Conservation (phyloP, 1,140 invertebrate genomes). For the Anoplophora glabripennis region DNA sequence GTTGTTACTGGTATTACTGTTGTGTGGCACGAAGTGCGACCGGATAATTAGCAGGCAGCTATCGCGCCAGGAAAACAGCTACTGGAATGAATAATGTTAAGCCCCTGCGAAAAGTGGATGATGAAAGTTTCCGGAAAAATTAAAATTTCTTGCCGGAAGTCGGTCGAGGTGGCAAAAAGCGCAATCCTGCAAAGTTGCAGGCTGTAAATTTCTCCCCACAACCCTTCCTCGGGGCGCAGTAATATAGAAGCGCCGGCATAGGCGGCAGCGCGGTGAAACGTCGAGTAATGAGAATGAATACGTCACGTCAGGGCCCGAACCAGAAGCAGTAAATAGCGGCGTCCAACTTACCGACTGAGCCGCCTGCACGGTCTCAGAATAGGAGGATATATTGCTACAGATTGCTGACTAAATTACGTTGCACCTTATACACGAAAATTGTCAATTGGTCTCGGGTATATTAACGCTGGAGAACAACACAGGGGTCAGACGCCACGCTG, state of each 20-base stretch:
- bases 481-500: neutral
- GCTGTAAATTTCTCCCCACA: slow-evolving; percentile 21
- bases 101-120: slow-evolving; percentile 14
- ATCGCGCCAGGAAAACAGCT: neutral
- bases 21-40: neutral
- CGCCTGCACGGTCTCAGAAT: slow-evolving; percentile 26
- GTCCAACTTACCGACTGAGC: slow-evolving; percentile 29
- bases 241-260: slow-evolving; percentile 29
- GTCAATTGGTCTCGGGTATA: neutral
- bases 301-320: slow-evolving; percentile 44
- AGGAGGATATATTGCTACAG: slow-evolving; percentile 40
- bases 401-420: slow-evolving; percentile 40
- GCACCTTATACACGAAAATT: slow-evolving; percentile 22
- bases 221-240: slow-evolving; percentile 36
- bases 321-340: slow-evolving; percentile 41
- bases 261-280: slow-evolving; percentile 40
- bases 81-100: slow-evolving; percentile 13
- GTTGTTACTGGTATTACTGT: too few relatives aligned
- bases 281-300: slow-evolving; percentile 48
- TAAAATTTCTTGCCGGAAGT: slow-evolving; percentile 16
- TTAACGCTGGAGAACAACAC: neutral
- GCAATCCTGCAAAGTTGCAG: slow-evolving; percentile 14
- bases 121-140: slow-evolving; percentile 18
- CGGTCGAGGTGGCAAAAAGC: slow-evolving; percentile 6
- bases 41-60: slow-evolving; percentile 3